Percentiles rank a stretch among this genome's conserved stretches.
Evolutionary conservation across 2,888 invertebrate genomes (phyloP).

Genomic region (Drosophila histrio): DNA sequence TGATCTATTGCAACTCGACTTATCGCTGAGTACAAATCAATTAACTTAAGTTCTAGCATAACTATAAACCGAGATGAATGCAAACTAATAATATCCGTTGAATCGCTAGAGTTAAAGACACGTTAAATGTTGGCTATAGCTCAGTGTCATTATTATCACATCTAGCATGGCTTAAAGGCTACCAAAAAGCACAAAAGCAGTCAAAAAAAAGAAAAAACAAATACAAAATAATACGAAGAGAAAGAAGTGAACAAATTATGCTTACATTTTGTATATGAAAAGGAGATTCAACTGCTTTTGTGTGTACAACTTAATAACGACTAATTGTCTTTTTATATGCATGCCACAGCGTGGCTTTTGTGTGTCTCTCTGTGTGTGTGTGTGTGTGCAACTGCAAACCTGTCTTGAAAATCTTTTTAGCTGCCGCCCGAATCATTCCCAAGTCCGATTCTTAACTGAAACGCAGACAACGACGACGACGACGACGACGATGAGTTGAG

Average conservation of each 20-base stretch:
- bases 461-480: conserved; percentile 8
- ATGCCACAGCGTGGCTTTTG: conserved; percentile 22
- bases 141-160: conserved; percentile 56
- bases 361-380: conserved; percentile 5
- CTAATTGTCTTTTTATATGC: conserved; percentile 83
- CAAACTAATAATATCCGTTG: neutral
- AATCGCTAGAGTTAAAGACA: neutral
- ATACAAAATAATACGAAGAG: neutral
- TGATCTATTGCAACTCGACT: neutral
- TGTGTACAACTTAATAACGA: conserved; percentile 76
- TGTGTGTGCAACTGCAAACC: conserved; percentile 60
- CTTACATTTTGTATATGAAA: conserved; percentile 35
- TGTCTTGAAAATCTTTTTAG: conserved; percentile 68
- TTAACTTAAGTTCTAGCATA: neutral
- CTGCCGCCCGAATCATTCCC: conserved; percentile 44
- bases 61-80: neutral
- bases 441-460: conserved; percentile 21
- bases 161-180: conserved; percentile 29
- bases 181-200: conserved; percentile 31
- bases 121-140: conserved; percentile 3
- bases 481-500: conserved; percentile 14
- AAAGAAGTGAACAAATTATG: conserved; percentile 27
- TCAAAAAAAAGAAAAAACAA: neutral
- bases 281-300: conserved; percentile 70
- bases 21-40: neutral